A percentile compares a stretch with the other conserved stretches of the same genome.
These are phyloP conservation scores for Colinus virginianus DNA, from an alignment of 2,113 vertebrate genomes.

Conservation along the genomic window DNA sequence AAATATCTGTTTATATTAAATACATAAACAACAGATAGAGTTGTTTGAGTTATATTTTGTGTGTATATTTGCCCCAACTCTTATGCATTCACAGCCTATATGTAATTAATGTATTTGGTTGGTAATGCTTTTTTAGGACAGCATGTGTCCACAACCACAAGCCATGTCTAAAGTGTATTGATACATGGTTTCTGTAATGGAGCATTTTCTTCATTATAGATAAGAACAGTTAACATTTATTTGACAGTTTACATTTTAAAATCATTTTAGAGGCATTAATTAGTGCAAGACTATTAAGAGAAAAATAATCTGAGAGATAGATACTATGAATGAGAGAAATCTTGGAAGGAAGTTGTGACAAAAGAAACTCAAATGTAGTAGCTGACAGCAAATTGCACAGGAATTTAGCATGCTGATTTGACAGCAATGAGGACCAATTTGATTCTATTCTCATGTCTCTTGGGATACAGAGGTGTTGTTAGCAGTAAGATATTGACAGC, in stretches of 20 bases:
- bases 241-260: not conserved
- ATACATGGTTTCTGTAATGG: conserved; percentile 40
- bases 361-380: conserved; percentile 18
- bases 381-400: conserved; percentile 34
- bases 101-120: conserved; percentile 2
- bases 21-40: conserved; percentile 11
- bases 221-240: conserved; percentile 61
- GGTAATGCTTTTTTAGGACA: conserved; percentile 31
- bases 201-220: conserved; percentile 37
- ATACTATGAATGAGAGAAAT: not conserved
- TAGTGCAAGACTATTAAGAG: not conserved
- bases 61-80: not conserved
- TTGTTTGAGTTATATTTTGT: not conserved
- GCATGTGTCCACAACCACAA: not conserved
- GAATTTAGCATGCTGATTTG: conserved; percentile 43
- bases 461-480: not conserved
- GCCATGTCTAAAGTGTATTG: not conserved
- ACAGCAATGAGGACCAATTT: conserved; percentile 17
- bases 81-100: not conserved
- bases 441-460: conserved; percentile 1
- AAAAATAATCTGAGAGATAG: conserved; percentile 5
- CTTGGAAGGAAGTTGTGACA: not conserved
- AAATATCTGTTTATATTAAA: conserved; percentile 23
- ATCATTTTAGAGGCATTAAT: conserved; percentile 47
- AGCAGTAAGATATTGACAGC: conserved; percentile 27